phyloP scores from a whole-genome alignment of 1,140 invertebrate genomes.

The Andricus grossulariae region DNA sequence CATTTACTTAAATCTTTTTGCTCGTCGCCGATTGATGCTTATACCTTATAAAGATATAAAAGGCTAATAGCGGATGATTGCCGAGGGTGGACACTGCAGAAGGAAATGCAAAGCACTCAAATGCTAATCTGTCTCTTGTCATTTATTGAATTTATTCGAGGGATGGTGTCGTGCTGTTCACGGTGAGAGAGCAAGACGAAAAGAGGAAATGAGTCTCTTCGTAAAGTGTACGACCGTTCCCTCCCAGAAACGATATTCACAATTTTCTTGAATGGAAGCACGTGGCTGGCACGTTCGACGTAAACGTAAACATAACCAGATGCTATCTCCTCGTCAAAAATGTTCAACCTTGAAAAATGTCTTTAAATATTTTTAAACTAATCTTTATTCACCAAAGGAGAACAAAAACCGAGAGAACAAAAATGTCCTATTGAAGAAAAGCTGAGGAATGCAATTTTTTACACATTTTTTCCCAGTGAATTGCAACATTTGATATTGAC shows the following conservation, averaged over 20 bases:
- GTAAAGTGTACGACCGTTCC: constrained; percentile 6
- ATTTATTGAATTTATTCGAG: neutral
- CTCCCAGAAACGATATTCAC: constrained; percentile 39
- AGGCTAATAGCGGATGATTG: constrained; percentile 16
- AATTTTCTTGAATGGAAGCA: constrained; percentile 59
- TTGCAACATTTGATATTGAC: constrained; percentile 7
- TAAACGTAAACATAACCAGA: constrained; percentile 13
- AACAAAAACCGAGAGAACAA: no score
- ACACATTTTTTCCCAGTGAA: neutral
- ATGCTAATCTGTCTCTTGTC: neutral
- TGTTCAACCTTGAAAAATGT: no score
- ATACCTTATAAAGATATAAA: neutral
- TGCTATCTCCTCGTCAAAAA: constrained; percentile 4
- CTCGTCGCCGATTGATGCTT: constrained; percentile 1
- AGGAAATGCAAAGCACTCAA: constrained; percentile 25
- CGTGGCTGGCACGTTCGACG: constrained; percentile 55
- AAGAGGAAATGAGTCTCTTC: neutral
- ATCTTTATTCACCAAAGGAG: no score
- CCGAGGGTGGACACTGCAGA: neutral
- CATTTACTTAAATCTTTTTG: constrained; percentile 30
- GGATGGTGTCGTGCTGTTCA: constrained; percentile 13
- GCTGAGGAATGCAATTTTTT: neutral
- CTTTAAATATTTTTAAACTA: no score
- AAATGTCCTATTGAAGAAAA: no score
- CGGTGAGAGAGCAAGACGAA: constrained; percentile 1